These are phyloP conservation scores for Cynopterus brachyotis DNA, from an alignment of 2,113 vertebrate genomes.

Conservation along the genomic window DNA sequence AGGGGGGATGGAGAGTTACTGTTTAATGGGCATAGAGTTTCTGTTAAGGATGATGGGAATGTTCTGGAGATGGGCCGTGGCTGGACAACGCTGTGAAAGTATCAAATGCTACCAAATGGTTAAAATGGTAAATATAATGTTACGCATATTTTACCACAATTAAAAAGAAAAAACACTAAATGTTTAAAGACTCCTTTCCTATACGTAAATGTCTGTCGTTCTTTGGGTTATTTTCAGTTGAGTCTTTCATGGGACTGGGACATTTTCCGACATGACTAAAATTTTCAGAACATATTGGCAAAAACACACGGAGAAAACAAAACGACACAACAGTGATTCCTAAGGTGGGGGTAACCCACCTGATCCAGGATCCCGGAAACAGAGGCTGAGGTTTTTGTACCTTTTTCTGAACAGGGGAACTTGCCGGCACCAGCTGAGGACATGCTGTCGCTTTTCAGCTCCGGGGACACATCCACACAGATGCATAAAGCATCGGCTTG, in stretches of 20 bases:
- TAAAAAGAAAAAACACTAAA: background rate
- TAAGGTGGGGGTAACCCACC: background rate
- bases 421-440: background rate
- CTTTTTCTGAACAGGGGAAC: background rate
- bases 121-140: background rate
- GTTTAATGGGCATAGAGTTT: background rate
- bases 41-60: background rate
- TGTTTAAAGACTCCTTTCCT: background rate
- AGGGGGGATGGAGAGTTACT: background rate
- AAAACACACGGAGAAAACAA: background rate
- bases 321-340: background rate
- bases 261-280: background rate
- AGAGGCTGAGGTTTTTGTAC: background rate
- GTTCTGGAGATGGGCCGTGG: background rate
- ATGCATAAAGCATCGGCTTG: background rate
- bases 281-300: background rate
- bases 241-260: background rate
- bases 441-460: background rate
- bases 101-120: background rate
- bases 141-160: background rate
- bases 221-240: background rate
- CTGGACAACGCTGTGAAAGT: accelerated
- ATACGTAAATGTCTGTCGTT: background rate
- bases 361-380: background rate
- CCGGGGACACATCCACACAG: accelerated